A percentile compares a stretch with the other conserved stretches of the same genome.
Conservation (phyloP, 1,140 invertebrate genomes). For the Druon quercuslanigerum region DNA sequence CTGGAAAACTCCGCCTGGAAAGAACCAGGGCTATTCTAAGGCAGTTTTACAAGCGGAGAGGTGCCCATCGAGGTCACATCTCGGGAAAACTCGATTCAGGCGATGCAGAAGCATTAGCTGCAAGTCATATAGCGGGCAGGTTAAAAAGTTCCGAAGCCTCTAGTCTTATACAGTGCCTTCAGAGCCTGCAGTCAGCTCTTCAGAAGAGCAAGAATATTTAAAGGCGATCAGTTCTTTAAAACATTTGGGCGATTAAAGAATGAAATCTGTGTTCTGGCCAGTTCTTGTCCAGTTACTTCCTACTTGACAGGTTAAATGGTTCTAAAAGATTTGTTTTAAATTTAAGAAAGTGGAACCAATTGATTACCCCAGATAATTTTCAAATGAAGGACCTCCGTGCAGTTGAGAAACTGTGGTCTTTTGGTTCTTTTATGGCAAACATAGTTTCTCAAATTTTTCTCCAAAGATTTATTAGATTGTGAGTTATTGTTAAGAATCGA, state of each 20-base stretch:
- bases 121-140: slow-evolving; percentile 8
- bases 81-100: slow-evolving; percentile 37
- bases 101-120: slow-evolving; percentile 44
- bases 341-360: background rate
- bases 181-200: slow-evolving; percentile 9
- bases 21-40: slow-evolving; percentile 25
- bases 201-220: no score
- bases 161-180: background rate
- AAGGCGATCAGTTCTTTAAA: no score
- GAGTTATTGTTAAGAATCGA: slow-evolving; percentile 35
- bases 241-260: no score
- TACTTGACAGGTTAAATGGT: no score
- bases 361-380: slow-evolving; percentile 34
- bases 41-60: slow-evolving; percentile 35
- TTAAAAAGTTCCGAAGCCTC: no score
- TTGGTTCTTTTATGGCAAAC: no score
- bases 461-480: background rate
- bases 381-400: no score
- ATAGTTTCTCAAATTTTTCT: background rate
- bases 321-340: no score
- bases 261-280: no score
- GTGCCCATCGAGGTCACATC: slow-evolving; percentile 40
- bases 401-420: no score
- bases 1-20: slow-evolving; percentile 4
- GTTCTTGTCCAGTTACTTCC: no score